Evolutionary conservation across 2,888 invertebrate species (phyloP).

Genomic region (Spisula solida): DNA sequence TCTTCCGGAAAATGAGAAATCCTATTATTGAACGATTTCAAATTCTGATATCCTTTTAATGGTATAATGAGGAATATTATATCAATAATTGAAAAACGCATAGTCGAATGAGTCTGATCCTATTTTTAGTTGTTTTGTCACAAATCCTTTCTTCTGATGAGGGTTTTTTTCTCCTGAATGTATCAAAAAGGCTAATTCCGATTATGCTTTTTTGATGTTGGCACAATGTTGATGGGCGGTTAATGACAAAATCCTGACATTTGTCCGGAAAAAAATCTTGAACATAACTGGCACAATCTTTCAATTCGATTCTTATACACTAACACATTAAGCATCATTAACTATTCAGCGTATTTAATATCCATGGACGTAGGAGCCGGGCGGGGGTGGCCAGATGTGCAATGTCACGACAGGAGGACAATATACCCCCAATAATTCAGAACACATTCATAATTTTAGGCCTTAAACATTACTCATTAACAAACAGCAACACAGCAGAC

Average conservation of each 20-base stretch:
- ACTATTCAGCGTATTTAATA: too few species aligned
- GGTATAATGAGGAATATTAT: background rate
- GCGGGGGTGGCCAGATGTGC: too few species aligned
- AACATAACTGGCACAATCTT: too few species aligned
- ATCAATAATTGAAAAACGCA: background rate
- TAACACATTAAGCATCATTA: too few species aligned
- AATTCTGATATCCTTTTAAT: background rate
- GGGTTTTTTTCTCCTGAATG: background rate
- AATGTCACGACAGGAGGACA: too few species aligned
- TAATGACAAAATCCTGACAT: background rate
- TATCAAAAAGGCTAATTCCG: background rate
- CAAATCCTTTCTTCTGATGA: background rate
- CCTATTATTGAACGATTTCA: background rate
- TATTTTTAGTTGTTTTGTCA: conserved; percentile 1
- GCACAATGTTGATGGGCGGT: background rate
- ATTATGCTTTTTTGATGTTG: background rate
- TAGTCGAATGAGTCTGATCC: background rate
- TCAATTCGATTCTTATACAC: too few species aligned
- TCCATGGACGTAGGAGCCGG: too few species aligned
- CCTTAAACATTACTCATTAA: too few species aligned
- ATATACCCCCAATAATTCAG: too few species aligned
- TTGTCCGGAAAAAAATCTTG: background rate
- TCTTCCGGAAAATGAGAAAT: background rate
- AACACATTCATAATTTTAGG: too few species aligned
- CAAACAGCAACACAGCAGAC: too few species aligned